Conservation (phyloP, 2,797 vertebrate genomes). For the Sebastes elongatus region DNA sequence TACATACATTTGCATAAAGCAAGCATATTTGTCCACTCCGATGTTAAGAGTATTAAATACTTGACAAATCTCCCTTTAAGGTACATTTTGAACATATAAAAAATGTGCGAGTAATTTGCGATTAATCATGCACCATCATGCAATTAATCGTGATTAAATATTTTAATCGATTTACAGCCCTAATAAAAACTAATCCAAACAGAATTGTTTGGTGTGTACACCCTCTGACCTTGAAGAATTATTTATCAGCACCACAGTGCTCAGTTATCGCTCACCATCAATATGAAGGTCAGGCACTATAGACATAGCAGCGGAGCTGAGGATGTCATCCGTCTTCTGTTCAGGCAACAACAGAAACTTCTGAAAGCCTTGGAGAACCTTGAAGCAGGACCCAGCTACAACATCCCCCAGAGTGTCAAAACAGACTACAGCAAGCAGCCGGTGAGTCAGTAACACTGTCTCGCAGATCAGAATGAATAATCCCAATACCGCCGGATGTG, state of each 20-base stretch:
- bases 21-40: too few relatives aligned
- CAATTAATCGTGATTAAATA: too few relatives aligned
- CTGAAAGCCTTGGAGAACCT: constrained; percentile 82
- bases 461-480: constrained; percentile 28
- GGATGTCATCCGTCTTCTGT: constrained; percentile 39
- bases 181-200: neutral
- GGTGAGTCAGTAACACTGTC: constrained; percentile 61
- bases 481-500: neutral
- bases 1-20: too few relatives aligned
- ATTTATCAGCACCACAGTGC: constrained; percentile 1
- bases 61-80: too few relatives aligned
- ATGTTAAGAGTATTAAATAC: too few relatives aligned
- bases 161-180: neutral
- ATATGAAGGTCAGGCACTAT: constrained; percentile 22
- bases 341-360: constrained; percentile 89
- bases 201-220: neutral
- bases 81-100: too few relatives aligned
- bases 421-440: constrained; percentile 50
- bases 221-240: constrained; percentile 20
- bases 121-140: too few relatives aligned
- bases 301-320: constrained; percentile 25
- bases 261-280: neutral
- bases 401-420: constrained; percentile 50
- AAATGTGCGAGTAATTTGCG: too few relatives aligned
- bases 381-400: constrained; percentile 68